Percentiles rank a stretch among this genome's conserved stretches.
Conservation (phyloP, 2,797 vertebrate genomes). For the Trachurus trachurus region DNA sequence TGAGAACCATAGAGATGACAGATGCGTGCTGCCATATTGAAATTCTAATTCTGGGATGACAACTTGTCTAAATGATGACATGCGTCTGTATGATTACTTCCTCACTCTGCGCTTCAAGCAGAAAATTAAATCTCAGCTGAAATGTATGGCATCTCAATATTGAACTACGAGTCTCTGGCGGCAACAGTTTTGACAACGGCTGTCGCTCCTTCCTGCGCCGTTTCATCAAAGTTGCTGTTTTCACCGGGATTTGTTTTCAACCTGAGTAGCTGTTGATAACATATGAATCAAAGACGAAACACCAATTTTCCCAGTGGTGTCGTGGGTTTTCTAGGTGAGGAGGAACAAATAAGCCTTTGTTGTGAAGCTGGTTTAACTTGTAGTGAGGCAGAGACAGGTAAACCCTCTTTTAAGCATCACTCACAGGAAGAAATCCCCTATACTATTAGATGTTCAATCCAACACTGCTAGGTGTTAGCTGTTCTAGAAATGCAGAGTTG, state of each 20-base stretch:
- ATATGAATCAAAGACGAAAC: slow-evolving; percentile 42
- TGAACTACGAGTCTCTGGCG: slow-evolving; percentile 38
- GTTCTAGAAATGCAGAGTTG: slow-evolving; percentile 17
- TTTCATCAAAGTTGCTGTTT: slow-evolving; percentile 26
- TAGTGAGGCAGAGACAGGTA: slow-evolving; percentile 11
- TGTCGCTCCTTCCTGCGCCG: neutral
- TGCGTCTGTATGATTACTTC: slow-evolving; percentile 65
- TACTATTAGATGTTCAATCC: slow-evolving; percentile 31
- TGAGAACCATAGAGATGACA: slow-evolving; percentile 54
- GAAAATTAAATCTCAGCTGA: slow-evolving; percentile 73
- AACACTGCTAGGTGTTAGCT: neutral
- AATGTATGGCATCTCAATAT: slow-evolving; percentile 49
- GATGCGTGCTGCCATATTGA: slow-evolving; percentile 61
- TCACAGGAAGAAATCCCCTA: slow-evolving; percentile 26
- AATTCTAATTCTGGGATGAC: slow-evolving; percentile 67
- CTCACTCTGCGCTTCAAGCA: slow-evolving; percentile 60
- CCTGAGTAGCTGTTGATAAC: slow-evolving; percentile 43
- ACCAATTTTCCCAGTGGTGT: slow-evolving; percentile 21
- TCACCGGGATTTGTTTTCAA: slow-evolving; percentile 41
- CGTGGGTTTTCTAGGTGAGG: slow-evolving; percentile 13
- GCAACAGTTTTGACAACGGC: slow-evolving; percentile 48
- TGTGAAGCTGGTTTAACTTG: slow-evolving; percentile 29
- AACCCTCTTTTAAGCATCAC: slow-evolving; percentile 30
- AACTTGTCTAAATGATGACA: slow-evolving; percentile 65
- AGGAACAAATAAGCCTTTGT: slow-evolving; percentile 45